Evolutionary conservation across 2,888 invertebrate species (phyloP), one percentile per base, ranked within the genome.

Genomic region (Galerucella calmariensis): DNA sequence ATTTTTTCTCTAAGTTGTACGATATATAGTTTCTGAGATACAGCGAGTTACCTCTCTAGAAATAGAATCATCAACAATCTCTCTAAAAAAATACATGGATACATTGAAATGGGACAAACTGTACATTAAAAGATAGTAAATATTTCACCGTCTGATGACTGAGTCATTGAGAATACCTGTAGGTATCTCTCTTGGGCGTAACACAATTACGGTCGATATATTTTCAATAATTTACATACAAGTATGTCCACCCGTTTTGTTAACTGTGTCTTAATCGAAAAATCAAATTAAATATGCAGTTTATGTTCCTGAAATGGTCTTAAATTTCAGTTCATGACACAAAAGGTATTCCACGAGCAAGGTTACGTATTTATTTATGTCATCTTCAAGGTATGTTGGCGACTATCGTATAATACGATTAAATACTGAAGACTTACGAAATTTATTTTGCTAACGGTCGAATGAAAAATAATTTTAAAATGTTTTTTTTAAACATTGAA

Each of bases 201-300:
- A 68, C 41, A 68, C 68, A 58, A 68, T 68, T 44, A 68, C 56
- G 41, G 58, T 58, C 56, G 58, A 68, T 68, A 68, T 58, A 67
- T 67, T 67, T 56, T 51, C 53, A 53, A 67, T 67, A 67, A 68
- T 68, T 68, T 68, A 44, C 68, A 58, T 68, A 68, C 20, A 68
- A 20, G 58, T 68, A 41, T 56, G 44, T 68, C 58, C 58, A 68
- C 27, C 35, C 44, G 41, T 68, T 58, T 58, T 53, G 56, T 68
- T 56, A 56, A 44, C 58, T 58, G 68, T 44, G 58, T 67, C 58
- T 58, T 68, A 68, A 68, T 68, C 68, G 44, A 58, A 68, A 58
- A 58, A 41, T 53, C 68, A 68, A 68, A 68, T 68, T 58, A 68
- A 68, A 68, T 44, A 20, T 44, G 44, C 10, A 46, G 11, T 68